These are phyloP conservation scores for Oscheius sp. DNA, from an alignment of 1,140 invertebrate species.

Conservation along the genomic window DNA sequence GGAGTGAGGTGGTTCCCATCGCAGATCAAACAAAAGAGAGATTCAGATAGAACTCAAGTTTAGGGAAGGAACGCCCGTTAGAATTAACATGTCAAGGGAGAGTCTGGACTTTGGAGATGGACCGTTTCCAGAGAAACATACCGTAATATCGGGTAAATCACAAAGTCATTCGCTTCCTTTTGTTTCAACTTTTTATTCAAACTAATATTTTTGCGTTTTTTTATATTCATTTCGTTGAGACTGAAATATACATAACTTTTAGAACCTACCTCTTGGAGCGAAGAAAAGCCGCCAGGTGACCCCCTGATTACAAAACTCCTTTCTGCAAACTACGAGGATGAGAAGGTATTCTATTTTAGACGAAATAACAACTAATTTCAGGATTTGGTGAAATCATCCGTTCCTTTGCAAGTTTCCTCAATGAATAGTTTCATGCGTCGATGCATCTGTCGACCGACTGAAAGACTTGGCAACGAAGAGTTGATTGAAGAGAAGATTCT, in stretches of 20 bases:
- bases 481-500: background rate
- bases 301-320: background rate
- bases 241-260: background rate
- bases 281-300: background rate
- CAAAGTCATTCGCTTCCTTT: background rate
- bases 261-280: background rate
- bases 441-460: background rate
- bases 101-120: background rate
- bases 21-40: background rate
- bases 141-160: background rate
- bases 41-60: background rate
- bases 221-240: background rate
- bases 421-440: conserved; percentile 5
- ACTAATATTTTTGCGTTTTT: background rate
- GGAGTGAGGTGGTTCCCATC: conserved; percentile 3
- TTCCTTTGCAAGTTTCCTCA: conserved; percentile 1
- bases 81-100: background rate
- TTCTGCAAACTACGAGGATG: background rate
- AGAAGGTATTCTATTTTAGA: background rate
- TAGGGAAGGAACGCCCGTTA: background rate
- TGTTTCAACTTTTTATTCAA: background rate
- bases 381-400: background rate
- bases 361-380: background rate
- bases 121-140: background rate
- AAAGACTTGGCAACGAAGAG: background rate